Percentiles rank a stretch among this genome's conserved stretches.
phyloP scores from a whole-genome alignment of 92 coral and sea anemone genomes.

The Diadumene lineata region DNA sequence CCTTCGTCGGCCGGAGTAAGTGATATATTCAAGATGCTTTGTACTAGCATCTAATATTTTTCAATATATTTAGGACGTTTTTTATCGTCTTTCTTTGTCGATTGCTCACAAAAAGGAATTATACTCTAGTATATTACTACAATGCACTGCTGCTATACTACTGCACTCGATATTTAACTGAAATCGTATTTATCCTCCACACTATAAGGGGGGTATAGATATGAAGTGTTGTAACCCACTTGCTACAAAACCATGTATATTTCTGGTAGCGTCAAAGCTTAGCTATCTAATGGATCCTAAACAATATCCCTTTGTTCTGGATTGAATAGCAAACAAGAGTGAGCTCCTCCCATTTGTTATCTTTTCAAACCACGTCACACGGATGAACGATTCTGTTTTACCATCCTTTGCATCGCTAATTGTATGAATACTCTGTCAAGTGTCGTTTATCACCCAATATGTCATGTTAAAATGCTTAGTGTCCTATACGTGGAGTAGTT shows the following conservation, averaged over 20 bases:
- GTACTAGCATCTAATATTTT: too few relatives aligned
- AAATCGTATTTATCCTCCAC: too few relatives aligned
- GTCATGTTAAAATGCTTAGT: constrained; percentile 37
- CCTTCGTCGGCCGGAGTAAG: too few relatives aligned
- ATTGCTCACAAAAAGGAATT: too few relatives aligned
- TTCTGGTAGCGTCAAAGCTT: constrained; percentile 48
- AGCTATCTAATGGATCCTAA: constrained; percentile 53
- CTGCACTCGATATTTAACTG: too few relatives aligned
- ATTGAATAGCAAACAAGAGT: constrained; percentile 49
- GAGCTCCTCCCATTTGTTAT: constrained; percentile 52
- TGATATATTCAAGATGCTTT: too few relatives aligned
- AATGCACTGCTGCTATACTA: too few relatives aligned
- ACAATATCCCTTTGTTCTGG: constrained; percentile 52
- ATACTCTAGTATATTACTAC: too few relatives aligned
- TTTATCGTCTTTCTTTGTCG: too few relatives aligned
- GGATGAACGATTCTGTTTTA: constrained; percentile 35
- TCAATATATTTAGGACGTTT: too few relatives aligned
- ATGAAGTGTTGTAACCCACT: not conserved
- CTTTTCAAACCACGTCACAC: constrained; percentile 29
- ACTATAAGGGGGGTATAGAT: too few relatives aligned
- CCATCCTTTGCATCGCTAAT: constrained; percentile 32
- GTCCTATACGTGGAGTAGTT: constrained; percentile 28
- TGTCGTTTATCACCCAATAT: constrained; percentile 20
- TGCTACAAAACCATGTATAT: constrained; percentile 50
- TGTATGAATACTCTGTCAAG: constrained; percentile 27